These are phyloP conservation scores for Danio jaintianensis DNA, from an alignment of 2,797 vertebrate species.

Conservation along the genomic window DNA sequence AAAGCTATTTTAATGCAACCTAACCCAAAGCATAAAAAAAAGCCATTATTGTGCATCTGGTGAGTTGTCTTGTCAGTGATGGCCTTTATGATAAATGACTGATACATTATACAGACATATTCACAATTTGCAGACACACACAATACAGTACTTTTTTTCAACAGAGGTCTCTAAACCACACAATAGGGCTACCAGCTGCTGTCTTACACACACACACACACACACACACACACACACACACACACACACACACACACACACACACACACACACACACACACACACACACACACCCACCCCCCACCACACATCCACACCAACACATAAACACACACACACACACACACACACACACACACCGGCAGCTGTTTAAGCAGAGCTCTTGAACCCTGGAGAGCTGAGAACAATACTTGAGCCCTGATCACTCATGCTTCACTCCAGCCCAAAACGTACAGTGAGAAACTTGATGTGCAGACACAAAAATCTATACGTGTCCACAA, in stretches of 20 bases:
- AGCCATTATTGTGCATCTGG: background rate
- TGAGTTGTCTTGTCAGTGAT: background rate
- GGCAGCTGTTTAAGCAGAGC: constrained; percentile 49
- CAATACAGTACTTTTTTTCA: constrained; percentile 36
- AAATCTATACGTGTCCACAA: background rate
- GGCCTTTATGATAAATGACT: constrained; percentile 31
- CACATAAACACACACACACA: constrained; percentile 21
- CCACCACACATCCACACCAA: constrained; percentile 34
- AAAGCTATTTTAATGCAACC: background rate
- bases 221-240: constrained; percentile 30
- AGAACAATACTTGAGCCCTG: constrained; percentile 13
- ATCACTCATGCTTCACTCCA: background rate
- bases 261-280: constrained; percentile 24
- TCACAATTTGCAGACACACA: constrained; percentile 42
- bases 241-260: constrained; percentile 22
- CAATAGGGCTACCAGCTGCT: constrained; percentile 55
- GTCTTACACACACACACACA: constrained; percentile 43
- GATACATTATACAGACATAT: constrained; percentile 44
- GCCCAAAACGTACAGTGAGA: background rate
- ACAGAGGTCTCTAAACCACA: constrained; percentile 46
- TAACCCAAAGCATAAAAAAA: background rate
- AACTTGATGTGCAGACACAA: background rate
- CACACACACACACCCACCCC: constrained; percentile 14
- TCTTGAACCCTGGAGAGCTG: background rate
- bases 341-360: constrained; percentile 16